Evolutionary conservation across 2,113 vertebrate genomes (phyloP), one percentile per base, ranked within the genome.

Genomic region (Nothocercus nigrocapillus): DNA sequence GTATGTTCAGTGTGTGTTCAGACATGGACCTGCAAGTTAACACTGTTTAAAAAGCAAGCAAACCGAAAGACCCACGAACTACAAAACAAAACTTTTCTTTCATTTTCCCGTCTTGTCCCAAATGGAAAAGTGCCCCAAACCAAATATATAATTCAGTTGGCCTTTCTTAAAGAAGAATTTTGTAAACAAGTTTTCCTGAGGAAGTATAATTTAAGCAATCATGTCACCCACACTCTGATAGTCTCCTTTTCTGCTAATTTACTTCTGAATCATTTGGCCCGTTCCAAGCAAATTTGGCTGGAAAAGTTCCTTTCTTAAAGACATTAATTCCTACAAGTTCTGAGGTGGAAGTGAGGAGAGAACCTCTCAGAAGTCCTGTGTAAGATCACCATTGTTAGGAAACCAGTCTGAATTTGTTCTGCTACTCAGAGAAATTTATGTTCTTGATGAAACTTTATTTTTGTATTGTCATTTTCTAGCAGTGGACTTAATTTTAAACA

Each of bases 1-100:
- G 98, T 98, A 97, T 89, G 98, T 98, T 92, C 91, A 87, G 94
- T 97, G 62, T 96, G 49, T 91, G 32, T 94, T 96, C 62, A 96
- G 72, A 21, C 75, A 47, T 1, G 22, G 15, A 5, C 13, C 81
- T 88, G 8, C 34, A 22, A 51, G 7, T 83, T 12, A 30, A 7
- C 32, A 30, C 10, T 62, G 17, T 19, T 85, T 91, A 22, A 47
- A 34, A 56, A 74, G 36, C 44, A 38, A n/a, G 1, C 16, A 67
- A 44, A 30, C 10, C 5, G 8, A 34, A 15, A 2, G 3, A 3
- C 4, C 3, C 7, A 12, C 25, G 63, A n/a, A 11, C 1, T 2
- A 19, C 17, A 11, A 54, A 84, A 22, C 20, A 70, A 54, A 0
- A 3, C 2, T 88, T 34, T 74, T 0, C 58, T 9, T 81, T 56